Base-by-base conservation (phyloP, 2,888 invertebrate species). In the Dolichopus griseipennis region DNA sequence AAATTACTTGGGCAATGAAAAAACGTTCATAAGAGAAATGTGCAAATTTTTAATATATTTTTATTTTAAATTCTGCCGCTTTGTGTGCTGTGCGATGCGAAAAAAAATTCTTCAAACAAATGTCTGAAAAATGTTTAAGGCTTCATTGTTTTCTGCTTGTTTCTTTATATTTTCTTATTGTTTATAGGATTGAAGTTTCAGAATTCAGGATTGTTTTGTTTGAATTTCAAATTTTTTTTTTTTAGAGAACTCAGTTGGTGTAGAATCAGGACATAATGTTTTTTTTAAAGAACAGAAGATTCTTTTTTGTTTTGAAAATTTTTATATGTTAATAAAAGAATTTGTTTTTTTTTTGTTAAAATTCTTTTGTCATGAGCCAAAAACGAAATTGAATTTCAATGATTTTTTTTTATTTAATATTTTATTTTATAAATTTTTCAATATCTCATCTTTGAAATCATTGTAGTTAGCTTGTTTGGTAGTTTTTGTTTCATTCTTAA, bases 301-400 rank as follows among this genome's bases (percentile, higher is more conserved):
- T 18, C 52, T 6, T 52, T 52, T 52, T 52, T 37, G 4, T 37
- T 37, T 37, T 37, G 1, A 7, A 37, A 37, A 37, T 10, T 37
- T 5, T 34, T 10, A 37, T 8, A 37, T 10, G 8, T 1, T 37
- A 37, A 37, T 10, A 37, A 37, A 37, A 37, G 10, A 37, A 10
- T 37, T 37, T 37, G 1, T 52, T 12, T 15, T 52, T 37, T 18
- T 52, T 12, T 15, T 52, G n/a, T 52, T 52, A 41, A 12, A 12
- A 41, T 41, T 52, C 18, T 52, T 12, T 52, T 52, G 52, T 52
- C 52, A 52, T 52, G 52, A 52, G 18, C 52, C 18, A 52, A 52
- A 52, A 52, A 52, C n/a, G 18, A 52, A 52, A 52, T 52, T 12
- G 52, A 52, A 52, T 52, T 52, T 52, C 52, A 52, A 52, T 52